A percentile compares a stretch with the other conserved stretches of the same genome.
These are phyloP conservation scores for Hypanus sabinus DNA, from an alignment of 2,113 vertebrate genomes.

Conservation along the genomic window DNA sequence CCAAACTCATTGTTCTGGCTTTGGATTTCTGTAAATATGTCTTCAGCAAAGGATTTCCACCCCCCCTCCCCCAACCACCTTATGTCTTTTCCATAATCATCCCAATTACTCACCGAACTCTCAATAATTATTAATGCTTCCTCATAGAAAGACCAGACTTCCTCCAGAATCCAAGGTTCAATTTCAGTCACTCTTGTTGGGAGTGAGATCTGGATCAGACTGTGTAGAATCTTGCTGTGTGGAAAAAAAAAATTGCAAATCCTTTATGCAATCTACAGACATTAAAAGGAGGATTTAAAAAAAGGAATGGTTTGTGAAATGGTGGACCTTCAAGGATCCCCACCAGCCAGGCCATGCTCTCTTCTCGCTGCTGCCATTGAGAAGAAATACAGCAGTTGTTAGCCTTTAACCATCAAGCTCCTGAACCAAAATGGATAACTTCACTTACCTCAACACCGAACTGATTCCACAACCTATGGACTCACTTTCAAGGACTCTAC, in stretches of 20 bases:
- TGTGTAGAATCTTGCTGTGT: constrained; percentile 73
- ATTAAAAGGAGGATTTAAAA: background rate
- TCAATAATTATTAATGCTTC: constrained; percentile 67
- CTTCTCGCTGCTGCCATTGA: too few species aligned
- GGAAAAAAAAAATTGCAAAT: constrained; percentile 43
- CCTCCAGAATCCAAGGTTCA: constrained; percentile 64
- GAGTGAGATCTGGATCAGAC: constrained; percentile 73
- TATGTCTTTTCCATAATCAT: background rate
- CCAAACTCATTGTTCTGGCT: background rate
- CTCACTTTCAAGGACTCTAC: too few species aligned
- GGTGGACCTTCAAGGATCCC: too few species aligned
- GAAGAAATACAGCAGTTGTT: too few species aligned
- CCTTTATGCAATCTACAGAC: constrained; percentile 41
- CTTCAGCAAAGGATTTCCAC: background rate
- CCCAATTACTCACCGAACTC: constrained; percentile 63
- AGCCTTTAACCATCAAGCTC: too few species aligned
- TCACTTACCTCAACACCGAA: too few species aligned
- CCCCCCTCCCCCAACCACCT: too few species aligned
- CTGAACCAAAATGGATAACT: too few species aligned
- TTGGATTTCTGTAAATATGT: background rate
- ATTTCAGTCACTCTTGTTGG: constrained; percentile 59
- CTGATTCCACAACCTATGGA: too few species aligned
- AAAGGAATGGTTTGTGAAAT: too few species aligned
- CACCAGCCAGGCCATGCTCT: too few species aligned
- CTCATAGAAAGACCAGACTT: constrained; percentile 74